Evolutionary conservation across 2,888 invertebrate species (phyloP).

Genomic region (Nycteola revayana): DNA sequence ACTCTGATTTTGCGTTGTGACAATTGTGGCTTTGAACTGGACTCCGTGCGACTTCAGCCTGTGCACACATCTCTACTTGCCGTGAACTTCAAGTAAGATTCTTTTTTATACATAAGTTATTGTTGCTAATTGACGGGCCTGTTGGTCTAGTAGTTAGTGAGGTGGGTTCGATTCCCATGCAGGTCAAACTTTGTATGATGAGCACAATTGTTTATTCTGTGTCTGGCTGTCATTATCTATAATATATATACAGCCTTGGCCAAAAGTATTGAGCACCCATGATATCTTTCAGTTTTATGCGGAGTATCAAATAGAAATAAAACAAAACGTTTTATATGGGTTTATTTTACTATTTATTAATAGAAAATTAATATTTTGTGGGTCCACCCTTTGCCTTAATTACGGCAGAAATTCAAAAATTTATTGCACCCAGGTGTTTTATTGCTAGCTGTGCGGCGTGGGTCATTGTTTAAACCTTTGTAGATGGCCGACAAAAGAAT

Average conservation of each 20-base stretch:
- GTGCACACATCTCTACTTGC: not conserved
- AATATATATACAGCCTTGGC: slow-evolving; percentile 7
- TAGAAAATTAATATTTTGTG: slow-evolving; percentile 14
- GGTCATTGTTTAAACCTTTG: slow-evolving; percentile 14
- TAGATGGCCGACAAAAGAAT: slow-evolving; percentile 14
- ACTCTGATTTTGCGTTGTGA: slow-evolving; percentile 17
- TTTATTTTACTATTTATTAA: slow-evolving; percentile 12
- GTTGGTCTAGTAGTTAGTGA: slow-evolving; percentile 9
- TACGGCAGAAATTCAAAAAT: slow-evolving; percentile 8
- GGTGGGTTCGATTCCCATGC: slow-evolving; percentile 6
- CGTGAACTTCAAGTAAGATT: no score
- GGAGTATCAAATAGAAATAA: slow-evolving; percentile 12
- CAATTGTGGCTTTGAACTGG: slow-evolving; percentile 6
- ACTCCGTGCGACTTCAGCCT: not conserved
- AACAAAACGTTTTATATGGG: slow-evolving; percentile 11
- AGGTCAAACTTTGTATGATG: slow-evolving; percentile 5
- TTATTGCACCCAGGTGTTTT: slow-evolving; percentile 15
- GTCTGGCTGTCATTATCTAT: slow-evolving; percentile 12
- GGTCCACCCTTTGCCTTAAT: slow-evolving; percentile 8
- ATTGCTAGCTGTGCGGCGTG: slow-evolving; percentile 14
- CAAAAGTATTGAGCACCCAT: slow-evolving; percentile 8
- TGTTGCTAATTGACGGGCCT: slow-evolving; percentile 2
- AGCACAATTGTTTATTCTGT: slow-evolving; percentile 5
- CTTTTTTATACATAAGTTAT: no score
- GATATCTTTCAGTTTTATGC: slow-evolving; percentile 12